phyloP scores from a whole-genome alignment of 2,888 invertebrate genomes.

The Brenthis hecate region DNA sequence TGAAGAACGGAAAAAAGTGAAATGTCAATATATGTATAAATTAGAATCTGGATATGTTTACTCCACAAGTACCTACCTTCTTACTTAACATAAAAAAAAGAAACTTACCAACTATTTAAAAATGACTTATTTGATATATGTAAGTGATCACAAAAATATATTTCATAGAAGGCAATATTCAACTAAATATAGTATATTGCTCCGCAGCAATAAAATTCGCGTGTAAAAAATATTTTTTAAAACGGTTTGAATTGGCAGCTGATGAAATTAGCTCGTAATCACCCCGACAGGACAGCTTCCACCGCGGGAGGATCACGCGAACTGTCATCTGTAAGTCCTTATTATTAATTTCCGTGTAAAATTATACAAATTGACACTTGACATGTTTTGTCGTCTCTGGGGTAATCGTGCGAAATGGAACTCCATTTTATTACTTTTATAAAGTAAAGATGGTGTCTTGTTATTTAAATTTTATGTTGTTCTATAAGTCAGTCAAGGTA shows the following conservation, averaged over 20 bases:
- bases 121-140: no score
- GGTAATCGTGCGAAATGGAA: conserved; percentile 71
- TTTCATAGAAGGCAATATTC: no score
- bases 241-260: conserved; percentile 27
- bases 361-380: conserved; percentile 78
- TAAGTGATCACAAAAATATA: no score
- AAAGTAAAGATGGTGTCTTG: conserved; percentile 11
- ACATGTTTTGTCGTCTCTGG: conserved; percentile 77
- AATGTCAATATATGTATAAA: no score
- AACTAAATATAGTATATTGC: conserved; percentile 2
- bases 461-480: conserved; percentile 34
- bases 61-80: no score
- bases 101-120: no score
- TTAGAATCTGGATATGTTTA: no score
- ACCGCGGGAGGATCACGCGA: conserved; percentile 46
- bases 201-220: conserved; percentile 11
- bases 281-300: conserved; percentile 27
- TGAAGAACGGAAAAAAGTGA: no score
- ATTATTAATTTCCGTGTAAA: conserved; percentile 74
- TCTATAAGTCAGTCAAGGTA: background rate
- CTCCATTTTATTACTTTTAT: conserved; percentile 65
- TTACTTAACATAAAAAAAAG: no score
- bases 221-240: conserved; percentile 19
- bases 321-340: conserved; percentile 72
- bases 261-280: conserved; percentile 29